phyloP scores from a whole-genome alignment of 2,888 invertebrate genomes.

The Agelastica alni region DNA sequence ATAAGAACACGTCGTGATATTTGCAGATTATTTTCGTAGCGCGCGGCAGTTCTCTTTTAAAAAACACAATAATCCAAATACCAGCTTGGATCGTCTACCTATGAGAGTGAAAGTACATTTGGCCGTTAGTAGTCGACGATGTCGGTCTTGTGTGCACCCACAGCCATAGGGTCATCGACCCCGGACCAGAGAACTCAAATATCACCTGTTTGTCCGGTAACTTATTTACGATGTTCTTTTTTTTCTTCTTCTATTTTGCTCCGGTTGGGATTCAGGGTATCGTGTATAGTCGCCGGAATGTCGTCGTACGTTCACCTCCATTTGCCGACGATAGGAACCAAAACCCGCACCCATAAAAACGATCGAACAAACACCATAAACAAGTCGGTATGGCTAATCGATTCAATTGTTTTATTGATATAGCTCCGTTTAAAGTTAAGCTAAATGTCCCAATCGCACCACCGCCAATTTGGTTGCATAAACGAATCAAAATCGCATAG shows the following conservation, averaged over 20 bases:
- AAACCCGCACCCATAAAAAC: too few species aligned
- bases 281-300: neutral
- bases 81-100: constrained; percentile 41
- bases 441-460: too few species aligned
- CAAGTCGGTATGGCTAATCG: too few species aligned
- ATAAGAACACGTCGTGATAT: too few species aligned
- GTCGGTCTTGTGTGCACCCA: constrained; percentile 32
- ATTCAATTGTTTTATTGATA: too few species aligned
- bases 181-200: constrained; percentile 29
- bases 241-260: constrained; percentile 20
- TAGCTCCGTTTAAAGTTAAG: too few species aligned
- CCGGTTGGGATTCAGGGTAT: constrained; percentile 18
- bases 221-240: neutral
- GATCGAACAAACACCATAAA: too few species aligned
- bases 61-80: constrained; percentile 24
- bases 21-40: too few species aligned
- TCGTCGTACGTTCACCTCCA: constrained; percentile 16
- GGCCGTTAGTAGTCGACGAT: constrained; percentile 28
- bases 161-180: constrained; percentile 35
- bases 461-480: too few species aligned
- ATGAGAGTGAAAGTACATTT: constrained; percentile 41
- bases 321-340: too few species aligned
- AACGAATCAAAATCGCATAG: too few species aligned
- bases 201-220: constrained; percentile 31
- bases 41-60: neutral